phyloP scores from a whole-genome alignment of 2,797 vertebrate genomes.

The Sphaeramia orbicularis region DNA sequence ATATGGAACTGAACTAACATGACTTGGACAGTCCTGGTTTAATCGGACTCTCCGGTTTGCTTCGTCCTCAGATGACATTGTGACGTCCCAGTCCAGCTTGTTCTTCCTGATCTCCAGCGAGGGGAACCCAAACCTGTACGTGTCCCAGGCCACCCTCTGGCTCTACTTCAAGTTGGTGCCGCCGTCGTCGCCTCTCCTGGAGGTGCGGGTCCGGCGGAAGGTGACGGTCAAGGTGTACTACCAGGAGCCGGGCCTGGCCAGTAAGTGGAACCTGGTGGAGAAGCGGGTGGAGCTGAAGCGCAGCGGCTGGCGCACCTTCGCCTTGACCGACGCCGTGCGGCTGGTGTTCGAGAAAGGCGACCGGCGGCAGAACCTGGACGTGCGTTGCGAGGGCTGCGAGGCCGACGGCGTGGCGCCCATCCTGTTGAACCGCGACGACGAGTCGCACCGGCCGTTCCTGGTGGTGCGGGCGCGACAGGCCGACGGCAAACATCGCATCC shows the following conservation, averaged over 20 bases:
- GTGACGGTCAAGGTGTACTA: conserved; percentile 94
- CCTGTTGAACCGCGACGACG: conserved; percentile 89
- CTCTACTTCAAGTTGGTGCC: conserved; percentile 95
- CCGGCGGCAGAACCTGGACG: conserved; percentile 93
- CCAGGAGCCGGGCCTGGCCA: conserved; percentile 89
- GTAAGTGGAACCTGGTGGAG: conserved; percentile 93
- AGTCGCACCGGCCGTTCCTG: conserved; percentile 95
- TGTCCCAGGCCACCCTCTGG: conserved; percentile 95
- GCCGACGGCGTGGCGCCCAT: conserved; percentile 86
- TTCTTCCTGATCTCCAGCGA: conserved; percentile 97
- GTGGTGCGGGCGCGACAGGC: conserved; percentile 91
- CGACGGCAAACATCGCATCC: conserved; percentile 92
- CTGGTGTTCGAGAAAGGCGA: conserved; percentile 90
- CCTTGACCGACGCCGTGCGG: conserved; percentile 92
- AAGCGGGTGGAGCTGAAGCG: conserved; percentile 94
- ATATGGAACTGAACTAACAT: no score
- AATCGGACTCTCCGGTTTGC: conserved; percentile 3
- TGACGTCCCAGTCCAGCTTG: conserved; percentile 93
- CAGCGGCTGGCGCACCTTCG: conserved; percentile 97
- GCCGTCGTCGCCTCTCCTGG: conserved; percentile 79
- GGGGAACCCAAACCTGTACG: conserved; percentile 95
- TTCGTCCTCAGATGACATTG: conserved; percentile 87
- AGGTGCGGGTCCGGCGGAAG: conserved; percentile 87
- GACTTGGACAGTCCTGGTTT: no score
- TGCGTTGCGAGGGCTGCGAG: conserved; percentile 94